Conservation (phyloP, 2,797 vertebrate genomes). For the Mormyrus proboscirostris region DNA sequence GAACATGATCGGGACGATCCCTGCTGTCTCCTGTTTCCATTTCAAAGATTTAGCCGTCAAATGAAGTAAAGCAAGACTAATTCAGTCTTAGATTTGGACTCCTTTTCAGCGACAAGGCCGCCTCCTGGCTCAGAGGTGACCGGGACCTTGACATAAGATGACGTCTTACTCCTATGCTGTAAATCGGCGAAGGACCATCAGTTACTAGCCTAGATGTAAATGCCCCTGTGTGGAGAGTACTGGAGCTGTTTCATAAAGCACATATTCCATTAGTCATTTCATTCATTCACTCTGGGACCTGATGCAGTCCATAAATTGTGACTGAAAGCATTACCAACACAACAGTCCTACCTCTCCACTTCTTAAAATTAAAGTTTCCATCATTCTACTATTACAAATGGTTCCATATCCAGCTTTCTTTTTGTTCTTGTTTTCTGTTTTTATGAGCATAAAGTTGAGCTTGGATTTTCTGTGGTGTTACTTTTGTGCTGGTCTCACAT, state of each 20-base stretch:
- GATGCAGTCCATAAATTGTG: constrained; percentile 21
- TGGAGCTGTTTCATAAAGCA: neutral
- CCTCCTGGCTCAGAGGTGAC: neutral
- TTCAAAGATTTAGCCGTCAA: constrained; percentile 44
- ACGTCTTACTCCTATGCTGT: neutral
- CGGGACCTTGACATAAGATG: neutral
- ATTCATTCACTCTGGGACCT: constrained; percentile 35
- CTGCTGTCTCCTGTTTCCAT: constrained; percentile 24
- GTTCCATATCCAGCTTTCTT: neutral
- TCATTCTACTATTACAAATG: neutral
- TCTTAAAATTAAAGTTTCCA: constrained; percentile 24
- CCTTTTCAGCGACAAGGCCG: neutral
- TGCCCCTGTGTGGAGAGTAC: neutral
- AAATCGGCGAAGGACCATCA: neutral
- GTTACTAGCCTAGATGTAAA: neutral
- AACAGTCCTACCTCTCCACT: constrained; percentile 63
- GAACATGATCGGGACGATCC: constrained; percentile 1
- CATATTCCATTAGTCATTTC: neutral
- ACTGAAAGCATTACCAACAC: constrained; percentile 40
- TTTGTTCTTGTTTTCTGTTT: neutral
- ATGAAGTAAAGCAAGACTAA: constrained; percentile 38
- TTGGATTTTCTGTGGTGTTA: constrained; percentile 2
- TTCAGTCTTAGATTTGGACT: neutral
- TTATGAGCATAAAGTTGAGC: constrained; percentile 14
- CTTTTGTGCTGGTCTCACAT: constrained; percentile 1